Evolutionary conservation across 2,113 vertebrate species (phyloP).

Genomic region (Paramormyrops kingsleyae): DNA sequence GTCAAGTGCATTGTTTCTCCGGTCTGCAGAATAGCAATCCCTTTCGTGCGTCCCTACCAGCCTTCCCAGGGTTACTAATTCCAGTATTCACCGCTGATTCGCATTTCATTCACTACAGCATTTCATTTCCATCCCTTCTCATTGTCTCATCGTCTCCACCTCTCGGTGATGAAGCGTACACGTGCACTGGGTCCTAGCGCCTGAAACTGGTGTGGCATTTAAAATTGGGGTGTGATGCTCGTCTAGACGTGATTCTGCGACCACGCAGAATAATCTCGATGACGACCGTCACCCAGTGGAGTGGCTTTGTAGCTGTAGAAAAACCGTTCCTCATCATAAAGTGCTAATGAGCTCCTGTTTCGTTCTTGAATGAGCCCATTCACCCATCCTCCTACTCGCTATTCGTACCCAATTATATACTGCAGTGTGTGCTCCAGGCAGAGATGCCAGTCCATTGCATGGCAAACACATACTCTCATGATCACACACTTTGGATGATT

Average conservation of each 20-base stretch:
- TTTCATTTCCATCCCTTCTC: slow-evolving; percentile 26
- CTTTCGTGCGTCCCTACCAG: slow-evolving; percentile 13
- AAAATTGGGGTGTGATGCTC: not conserved
- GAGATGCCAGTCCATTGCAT: not conserved
- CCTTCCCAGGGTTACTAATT: slow-evolving; percentile 25
- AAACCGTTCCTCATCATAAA: not conserved
- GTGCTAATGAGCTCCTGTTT: not conserved
- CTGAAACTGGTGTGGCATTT: slow-evolving; percentile 1
- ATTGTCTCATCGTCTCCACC: slow-evolving; percentile 54
- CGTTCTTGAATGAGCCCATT: not conserved
- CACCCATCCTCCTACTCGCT: not conserved
- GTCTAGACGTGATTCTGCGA: not conserved
- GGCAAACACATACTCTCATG: not conserved
- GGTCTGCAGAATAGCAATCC: slow-evolving; percentile 3
- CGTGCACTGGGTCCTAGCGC: slow-evolving; percentile 61
- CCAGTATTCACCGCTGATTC: slow-evolving; percentile 38
- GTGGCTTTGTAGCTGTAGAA: not conserved
- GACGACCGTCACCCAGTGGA: not conserved
- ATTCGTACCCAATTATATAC: not conserved
- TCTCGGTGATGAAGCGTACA: slow-evolving; percentile 46
- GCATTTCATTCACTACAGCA: slow-evolving; percentile 16
- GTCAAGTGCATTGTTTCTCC: not conserved
- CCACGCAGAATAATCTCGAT: not conserved
- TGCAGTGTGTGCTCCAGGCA: not conserved
- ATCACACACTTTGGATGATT: not conserved